Conservation (phyloP, 2,888 invertebrate genomes). For the Masnerella sp. region DNA sequence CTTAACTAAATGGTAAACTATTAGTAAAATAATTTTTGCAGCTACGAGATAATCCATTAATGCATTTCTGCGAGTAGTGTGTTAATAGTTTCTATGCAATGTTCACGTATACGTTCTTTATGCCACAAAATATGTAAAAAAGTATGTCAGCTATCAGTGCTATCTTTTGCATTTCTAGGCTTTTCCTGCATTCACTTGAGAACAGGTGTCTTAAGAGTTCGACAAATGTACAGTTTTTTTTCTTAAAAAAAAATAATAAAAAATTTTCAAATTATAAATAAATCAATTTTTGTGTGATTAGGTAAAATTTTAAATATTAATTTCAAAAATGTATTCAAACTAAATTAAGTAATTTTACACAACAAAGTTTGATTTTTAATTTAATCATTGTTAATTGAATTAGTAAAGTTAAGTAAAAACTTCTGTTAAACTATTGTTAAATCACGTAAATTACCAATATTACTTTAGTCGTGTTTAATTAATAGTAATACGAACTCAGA, state of each 20-base stretch:
- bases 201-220: constrained; percentile 28
- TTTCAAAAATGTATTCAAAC: too few relatives aligned
- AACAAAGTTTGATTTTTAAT: too few relatives aligned
- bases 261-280: background rate
- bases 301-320: too few relatives aligned
- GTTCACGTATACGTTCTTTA: constrained; percentile 14
- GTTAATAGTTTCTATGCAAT: constrained; percentile 25
- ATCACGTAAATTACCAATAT: background rate
- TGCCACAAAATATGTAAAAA: constrained; percentile 37
- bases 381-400: too few relatives aligned
- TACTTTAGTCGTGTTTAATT: too few relatives aligned
- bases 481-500: too few relatives aligned
- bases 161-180: constrained; percentile 27
- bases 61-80: constrained; percentile 14
- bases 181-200: constrained; percentile 31
- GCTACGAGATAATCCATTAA: constrained; percentile 15
- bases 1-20: constrained; percentile 15
- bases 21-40: constrained; percentile 17
- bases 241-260: background rate
- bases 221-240: background rate
- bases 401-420: too few relatives aligned
- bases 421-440: too few relatives aligned
- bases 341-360: too few relatives aligned
- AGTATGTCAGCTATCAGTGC: constrained; percentile 36
- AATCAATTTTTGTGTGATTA: too few relatives aligned